Percentiles rank a stretch among this genome's conserved stretches.
Evolutionary conservation across 2,888 invertebrate species (phyloP).

Genomic region (Gymnosoma rotundatum): DNA sequence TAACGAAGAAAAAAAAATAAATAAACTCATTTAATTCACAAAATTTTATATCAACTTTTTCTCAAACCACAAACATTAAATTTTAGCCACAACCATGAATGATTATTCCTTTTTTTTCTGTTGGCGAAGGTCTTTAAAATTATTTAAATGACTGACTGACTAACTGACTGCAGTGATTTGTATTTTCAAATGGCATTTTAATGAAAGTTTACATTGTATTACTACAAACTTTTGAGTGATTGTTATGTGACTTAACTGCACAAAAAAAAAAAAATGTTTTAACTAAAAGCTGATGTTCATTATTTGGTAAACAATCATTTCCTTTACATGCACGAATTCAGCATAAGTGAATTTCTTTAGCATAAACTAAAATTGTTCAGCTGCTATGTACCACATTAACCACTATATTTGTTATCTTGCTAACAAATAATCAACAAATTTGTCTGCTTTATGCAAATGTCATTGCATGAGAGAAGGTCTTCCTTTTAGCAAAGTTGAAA

Average conservation of each 20-base stretch:
- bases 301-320: slow-evolving; percentile 2
- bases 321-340: slow-evolving; percentile 7
- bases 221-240: neutral
- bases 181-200: neutral
- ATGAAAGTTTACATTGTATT: neutral
- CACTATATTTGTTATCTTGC: slow-evolving; percentile 16
- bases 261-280: neutral
- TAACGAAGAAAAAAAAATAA: too few relatives aligned
- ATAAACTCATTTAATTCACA: too few relatives aligned
- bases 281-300: neutral
- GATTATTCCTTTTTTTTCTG: neutral
- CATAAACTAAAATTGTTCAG: neutral
- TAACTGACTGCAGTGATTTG: neutral
- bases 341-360: neutral
- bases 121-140: neutral
- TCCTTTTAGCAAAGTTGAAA: neutral
- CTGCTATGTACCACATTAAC: neutral
- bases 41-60: too few relatives aligned
- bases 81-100: neutral
- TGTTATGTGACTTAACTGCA: neutral
- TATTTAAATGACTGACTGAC: slow-evolving; percentile 15
- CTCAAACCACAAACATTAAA: neutral
- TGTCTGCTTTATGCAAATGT: neutral
- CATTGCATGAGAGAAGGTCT: slow-evolving; percentile 2
- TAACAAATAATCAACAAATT: slow-evolving; percentile 26